phyloP scores from a whole-genome alignment of 1,140 invertebrate genomes.

The silkworm (Bombyx mori) region DNA sequence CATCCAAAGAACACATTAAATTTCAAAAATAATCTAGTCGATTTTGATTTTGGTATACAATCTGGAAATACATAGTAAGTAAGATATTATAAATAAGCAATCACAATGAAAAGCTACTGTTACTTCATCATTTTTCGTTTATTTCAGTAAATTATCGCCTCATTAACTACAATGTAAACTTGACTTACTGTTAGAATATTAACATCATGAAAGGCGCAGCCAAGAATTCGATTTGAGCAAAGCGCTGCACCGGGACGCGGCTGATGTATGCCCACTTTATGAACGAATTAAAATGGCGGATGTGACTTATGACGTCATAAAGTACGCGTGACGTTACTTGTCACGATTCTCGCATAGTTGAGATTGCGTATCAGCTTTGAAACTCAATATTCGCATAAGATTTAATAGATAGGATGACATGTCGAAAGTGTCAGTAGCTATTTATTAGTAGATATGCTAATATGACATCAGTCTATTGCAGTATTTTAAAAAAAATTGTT shows the following conservation, averaged over 20 bases:
- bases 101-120: not conserved
- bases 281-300: slow-evolving; percentile 22
- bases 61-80: too few relatives aligned
- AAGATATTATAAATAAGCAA: too few relatives aligned
- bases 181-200: not conserved
- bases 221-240: slow-evolving; percentile 17
- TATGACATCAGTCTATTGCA: too few relatives aligned
- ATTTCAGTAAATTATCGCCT: not conserved
- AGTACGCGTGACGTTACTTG: slow-evolving; percentile 12
- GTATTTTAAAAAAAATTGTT: too few relatives aligned
- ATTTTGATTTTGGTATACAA: too few relatives aligned
- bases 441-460: too few relatives aligned
- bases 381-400: not conserved
- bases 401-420: too few relatives aligned
- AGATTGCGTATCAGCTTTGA: not conserved
- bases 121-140: not conserved
- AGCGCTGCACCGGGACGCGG: slow-evolving; percentile 3
- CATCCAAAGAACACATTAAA: too few relatives aligned
- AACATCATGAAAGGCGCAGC: not conserved
- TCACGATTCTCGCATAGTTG: not conserved
- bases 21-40: too few relatives aligned
- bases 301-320: slow-evolving; percentile 22
- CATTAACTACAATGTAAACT: not conserved
- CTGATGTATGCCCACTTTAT: slow-evolving; percentile 22
- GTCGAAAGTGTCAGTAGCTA: too few relatives aligned